Conservation (phyloP, 2,113 vertebrate genomes). For the Siphamia tubifer region DNA sequence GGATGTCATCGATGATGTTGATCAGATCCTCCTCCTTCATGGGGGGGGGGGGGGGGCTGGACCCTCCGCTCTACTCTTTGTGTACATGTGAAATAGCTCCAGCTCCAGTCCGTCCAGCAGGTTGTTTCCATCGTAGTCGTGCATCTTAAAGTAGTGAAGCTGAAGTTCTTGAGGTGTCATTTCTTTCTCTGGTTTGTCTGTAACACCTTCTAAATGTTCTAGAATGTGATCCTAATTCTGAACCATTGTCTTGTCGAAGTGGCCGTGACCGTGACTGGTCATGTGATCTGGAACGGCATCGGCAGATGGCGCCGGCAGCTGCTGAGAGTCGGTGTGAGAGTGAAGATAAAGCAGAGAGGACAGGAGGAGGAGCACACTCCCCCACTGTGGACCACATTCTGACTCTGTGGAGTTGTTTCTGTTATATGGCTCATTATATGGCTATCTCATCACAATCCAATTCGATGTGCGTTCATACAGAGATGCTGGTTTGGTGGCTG, state of each 20-base stretch:
- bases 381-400: constrained; percentile 44
- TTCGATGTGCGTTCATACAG: too few relatives aligned
- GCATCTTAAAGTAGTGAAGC: constrained; percentile 99
- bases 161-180: constrained; percentile 97
- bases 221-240: constrained; percentile 98
- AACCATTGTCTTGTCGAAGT: constrained; percentile 88
- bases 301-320: constrained; percentile 48
- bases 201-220: constrained; percentile 96
- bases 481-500: too few relatives aligned
- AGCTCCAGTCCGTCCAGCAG: constrained; percentile 94
- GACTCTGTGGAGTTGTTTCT: too few relatives aligned
- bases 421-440: too few relatives aligned
- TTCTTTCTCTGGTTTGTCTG: constrained; percentile 90
- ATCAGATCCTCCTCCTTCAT: constrained; percentile 94
- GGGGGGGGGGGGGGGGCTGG: constrained; percentile 74
- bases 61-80: constrained; percentile 88
- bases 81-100: constrained; percentile 94
- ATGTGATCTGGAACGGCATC: constrained; percentile 57
- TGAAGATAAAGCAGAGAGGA: constrained; percentile 61
- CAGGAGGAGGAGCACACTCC: constrained; percentile 78
- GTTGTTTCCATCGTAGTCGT: constrained; percentile 97
- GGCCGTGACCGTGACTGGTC: constrained; percentile 56
- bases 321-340: constrained; percentile 60
- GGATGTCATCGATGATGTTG: constrained; percentile 90
- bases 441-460: too few relatives aligned